These are phyloP conservation scores for Otolemur crassicaudatus DNA, from an alignment of 2,797 vertebrate species.

Conservation along the genomic window DNA sequence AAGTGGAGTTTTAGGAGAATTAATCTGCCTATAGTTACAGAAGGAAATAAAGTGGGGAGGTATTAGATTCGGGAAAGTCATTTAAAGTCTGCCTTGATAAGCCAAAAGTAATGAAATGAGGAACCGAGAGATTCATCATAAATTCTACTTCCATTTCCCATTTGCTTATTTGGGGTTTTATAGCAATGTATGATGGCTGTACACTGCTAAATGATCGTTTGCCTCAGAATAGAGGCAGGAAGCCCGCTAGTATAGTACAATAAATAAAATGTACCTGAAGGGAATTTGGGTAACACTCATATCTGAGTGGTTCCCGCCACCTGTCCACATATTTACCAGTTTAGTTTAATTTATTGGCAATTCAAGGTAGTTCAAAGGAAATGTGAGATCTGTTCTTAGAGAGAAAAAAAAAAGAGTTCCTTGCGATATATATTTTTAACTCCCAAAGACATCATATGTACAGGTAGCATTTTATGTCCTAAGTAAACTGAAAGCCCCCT, in stretches of 20 bases:
- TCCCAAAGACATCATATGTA: conserved; percentile 22
- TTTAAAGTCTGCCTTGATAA: conserved; percentile 53
- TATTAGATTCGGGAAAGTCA: background rate
- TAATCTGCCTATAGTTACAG: background rate
- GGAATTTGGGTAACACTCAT: background rate
- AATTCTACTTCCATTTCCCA: conserved; percentile 13
- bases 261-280: conserved; percentile 40
- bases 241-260: background rate
- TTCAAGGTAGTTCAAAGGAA: conserved; percentile 10
- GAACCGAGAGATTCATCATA: conserved; percentile 5
- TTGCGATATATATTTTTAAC: background rate
- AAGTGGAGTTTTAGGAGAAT: conserved; percentile 44
- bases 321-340: background rate
- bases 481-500: background rate
- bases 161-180: conserved; percentile 47
- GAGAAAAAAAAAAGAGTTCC: background rate
- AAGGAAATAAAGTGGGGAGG: conserved; percentile 4
- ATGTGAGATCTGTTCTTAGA: background rate
- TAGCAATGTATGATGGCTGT: background rate
- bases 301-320: background rate
- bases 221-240: background rate
- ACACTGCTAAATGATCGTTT: conserved; percentile 17
- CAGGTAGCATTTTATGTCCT: background rate
- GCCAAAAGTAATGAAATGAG: conserved; percentile 18
- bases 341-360: conserved; percentile 32